Conservation (phyloP, 2,888 invertebrate species). For the Julus scandinavius region DNA sequence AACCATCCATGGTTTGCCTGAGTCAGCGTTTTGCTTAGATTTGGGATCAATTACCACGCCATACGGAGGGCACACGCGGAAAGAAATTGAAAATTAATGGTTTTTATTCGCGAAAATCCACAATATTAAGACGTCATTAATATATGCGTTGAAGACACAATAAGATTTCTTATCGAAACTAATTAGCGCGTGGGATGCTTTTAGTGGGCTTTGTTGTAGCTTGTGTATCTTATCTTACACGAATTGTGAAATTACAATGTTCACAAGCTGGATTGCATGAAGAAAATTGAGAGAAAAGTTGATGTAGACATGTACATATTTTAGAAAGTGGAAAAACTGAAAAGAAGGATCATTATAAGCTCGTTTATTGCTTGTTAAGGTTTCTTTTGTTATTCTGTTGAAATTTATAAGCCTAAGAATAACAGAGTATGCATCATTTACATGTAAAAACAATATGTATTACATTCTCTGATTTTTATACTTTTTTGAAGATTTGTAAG, state of each 20-base stretch:
- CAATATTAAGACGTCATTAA: slow-evolving; percentile 1
- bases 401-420: no score
- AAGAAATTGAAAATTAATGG: slow-evolving; percentile 33
- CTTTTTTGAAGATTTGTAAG: no score
- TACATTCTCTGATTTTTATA: no score
- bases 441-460: no score
- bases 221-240: background rate
- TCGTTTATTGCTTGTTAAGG: no score
- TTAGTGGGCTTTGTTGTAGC: background rate
- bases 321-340: no score
- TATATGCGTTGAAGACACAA: background rate
- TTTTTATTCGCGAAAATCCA: background rate
- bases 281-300: background rate
- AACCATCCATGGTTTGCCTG: slow-evolving; percentile 21
- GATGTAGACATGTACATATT: no score
- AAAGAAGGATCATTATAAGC: no score
- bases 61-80: background rate
- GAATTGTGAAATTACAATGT: background rate
- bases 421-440: no score
- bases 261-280: no score
- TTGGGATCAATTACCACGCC: slow-evolving; percentile 14
- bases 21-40: slow-evolving; percentile 14
- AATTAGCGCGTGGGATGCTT: background rate
- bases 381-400: no score
- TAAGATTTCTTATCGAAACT: background rate